phyloP scores from a whole-genome alignment of 2,888 invertebrate genomes.

The Macaria liturata region DNA sequence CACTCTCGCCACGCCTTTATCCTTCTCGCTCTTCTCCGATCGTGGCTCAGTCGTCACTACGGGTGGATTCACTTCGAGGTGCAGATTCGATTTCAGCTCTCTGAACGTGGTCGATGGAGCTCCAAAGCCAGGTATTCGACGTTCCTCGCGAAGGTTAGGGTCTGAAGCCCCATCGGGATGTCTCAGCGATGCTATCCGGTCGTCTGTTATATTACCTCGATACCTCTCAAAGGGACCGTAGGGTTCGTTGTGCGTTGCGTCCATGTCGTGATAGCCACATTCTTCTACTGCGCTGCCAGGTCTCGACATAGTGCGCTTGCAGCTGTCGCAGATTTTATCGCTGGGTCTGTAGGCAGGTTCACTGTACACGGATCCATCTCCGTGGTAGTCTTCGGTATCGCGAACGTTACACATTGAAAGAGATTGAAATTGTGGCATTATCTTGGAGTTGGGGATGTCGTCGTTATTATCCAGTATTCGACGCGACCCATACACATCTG shows the following conservation, averaged over 20 bases:
- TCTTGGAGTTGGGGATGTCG: conserved; percentile 79
- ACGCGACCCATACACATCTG: conserved; percentile 91
- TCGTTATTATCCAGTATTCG: conserved; percentile 87
- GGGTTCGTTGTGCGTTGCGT: conserved; percentile 74
- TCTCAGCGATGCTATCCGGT: conserved; percentile 88
- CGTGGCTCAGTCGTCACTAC: conserved; percentile 84
- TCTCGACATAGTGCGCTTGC: conserved; percentile 87
- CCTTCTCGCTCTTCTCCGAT: conserved; percentile 85
- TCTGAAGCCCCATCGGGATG: conserved; percentile 97
- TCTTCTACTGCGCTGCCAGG: conserved; percentile 87
- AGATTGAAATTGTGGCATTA: conserved; percentile 87
- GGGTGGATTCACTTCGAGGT: conserved; percentile 78
- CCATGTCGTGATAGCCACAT: conserved; percentile 84
- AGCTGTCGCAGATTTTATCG: conserved; percentile 90
- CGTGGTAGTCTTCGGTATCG: conserved; percentile 86
- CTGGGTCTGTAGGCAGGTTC: conserved; percentile 91
- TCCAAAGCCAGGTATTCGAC: conserved; percentile 85
- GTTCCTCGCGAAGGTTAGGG: conserved; percentile 91
- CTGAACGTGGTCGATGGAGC: conserved; percentile 85
- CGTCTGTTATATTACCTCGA: conserved; percentile 75
- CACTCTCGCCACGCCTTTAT: conserved; percentile 86
- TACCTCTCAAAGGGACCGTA: conserved; percentile 87
- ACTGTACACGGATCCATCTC: conserved; percentile 92
- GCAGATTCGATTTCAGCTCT: conserved; percentile 79
- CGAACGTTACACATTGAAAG: conserved; percentile 88